phyloP scores from a whole-genome alignment of 2,797 vertebrate genomes.

The Molossus alvarezi region DNA sequence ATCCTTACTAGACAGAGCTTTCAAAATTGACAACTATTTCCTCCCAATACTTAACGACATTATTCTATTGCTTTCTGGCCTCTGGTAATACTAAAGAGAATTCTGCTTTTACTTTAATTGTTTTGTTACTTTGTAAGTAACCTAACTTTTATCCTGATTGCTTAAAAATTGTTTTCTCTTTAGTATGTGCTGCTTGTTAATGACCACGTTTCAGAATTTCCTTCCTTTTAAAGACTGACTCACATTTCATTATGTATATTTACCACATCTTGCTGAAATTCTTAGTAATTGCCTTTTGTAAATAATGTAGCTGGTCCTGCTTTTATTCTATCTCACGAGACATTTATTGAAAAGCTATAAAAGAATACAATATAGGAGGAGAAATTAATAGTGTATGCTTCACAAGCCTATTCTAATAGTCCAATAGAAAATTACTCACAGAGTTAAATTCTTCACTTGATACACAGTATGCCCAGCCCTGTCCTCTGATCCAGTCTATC shows the following conservation, averaged over 20 bases:
- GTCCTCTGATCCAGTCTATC: not conserved
- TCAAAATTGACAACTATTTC: not conserved
- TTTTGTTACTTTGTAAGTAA: conserved; percentile 14
- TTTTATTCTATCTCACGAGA: not conserved
- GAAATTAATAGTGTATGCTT: not conserved
- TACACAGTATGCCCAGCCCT: not conserved
- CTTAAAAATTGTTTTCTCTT: not conserved
- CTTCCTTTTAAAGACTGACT: not conserved
- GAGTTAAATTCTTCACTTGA: not conserved
- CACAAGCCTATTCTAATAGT: not conserved
- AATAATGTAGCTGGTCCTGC: not conserved
- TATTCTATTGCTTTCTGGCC: not conserved
- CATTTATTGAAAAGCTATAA: not conserved
- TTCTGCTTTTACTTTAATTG: not conserved
- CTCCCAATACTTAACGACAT: not conserved
- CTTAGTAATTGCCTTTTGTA: not conserved
- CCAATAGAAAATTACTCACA: not conserved
- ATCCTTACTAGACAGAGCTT: not conserved
- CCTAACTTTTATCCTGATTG: not conserved
- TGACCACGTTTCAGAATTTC: not conserved
- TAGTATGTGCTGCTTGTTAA: not conserved
- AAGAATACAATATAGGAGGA: not conserved
- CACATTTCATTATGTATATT: not conserved
- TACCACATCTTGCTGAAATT: not conserved
- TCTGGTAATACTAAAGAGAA: not conserved